Evolutionary conservation across 64 coral and sea anemone species (phyloP).

Genomic region (Orbicella faveolata): DNA sequence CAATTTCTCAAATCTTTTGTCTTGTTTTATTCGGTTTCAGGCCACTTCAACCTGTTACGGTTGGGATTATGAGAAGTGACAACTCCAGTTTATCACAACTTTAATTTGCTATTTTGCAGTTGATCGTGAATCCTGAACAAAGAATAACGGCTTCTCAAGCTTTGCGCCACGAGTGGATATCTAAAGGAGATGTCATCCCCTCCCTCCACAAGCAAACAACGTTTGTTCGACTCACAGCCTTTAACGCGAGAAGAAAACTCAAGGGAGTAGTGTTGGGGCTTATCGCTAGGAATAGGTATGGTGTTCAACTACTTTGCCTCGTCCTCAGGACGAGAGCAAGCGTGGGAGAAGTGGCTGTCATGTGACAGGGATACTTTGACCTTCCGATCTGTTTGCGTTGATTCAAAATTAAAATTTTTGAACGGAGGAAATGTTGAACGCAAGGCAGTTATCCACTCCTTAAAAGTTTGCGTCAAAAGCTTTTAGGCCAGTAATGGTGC

Average conservation of each 20-base stretch:
- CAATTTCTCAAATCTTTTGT: too few species aligned
- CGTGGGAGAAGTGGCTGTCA: too few species aligned
- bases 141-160: slow-evolving; percentile 73
- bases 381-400: too few species aligned
- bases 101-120: slow-evolving; percentile 37
- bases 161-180: slow-evolving; percentile 83
- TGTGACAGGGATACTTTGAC: too few species aligned
- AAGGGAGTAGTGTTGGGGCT: slow-evolving; percentile 63
- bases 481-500: too few species aligned
- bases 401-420: too few species aligned
- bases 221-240: slow-evolving; percentile 74
- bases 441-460: too few species aligned
- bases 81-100: background rate
- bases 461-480: too few species aligned
- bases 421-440: too few species aligned
- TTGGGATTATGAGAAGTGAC: background rate
- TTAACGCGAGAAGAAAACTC: slow-evolving; percentile 63
- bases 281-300: slow-evolving; percentile 71
- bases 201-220: slow-evolving; percentile 67
- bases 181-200: slow-evolving; percentile 55
- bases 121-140: slow-evolving; percentile 66
- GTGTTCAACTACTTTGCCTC: background rate
- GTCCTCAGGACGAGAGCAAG: background rate
- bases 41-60: too few species aligned
- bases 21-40: too few species aligned